A percentile compares a stretch with the other conserved stretches of the same genome.
These are phyloP conservation scores for Hirtodrosophila cameraria DNA, from an alignment of 2,888 invertebrate species.

Conservation along the genomic window DNA sequence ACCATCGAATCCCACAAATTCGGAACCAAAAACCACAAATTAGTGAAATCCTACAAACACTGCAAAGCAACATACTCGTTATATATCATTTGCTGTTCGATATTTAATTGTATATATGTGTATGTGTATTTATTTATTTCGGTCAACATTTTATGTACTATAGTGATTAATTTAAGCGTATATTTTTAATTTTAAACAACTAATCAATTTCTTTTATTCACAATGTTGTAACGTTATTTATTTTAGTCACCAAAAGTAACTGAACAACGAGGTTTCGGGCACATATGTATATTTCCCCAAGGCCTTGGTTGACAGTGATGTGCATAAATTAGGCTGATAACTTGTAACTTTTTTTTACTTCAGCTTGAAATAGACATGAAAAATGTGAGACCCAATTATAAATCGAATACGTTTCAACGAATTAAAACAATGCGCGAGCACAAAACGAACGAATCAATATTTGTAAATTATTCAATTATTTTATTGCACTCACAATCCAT, in stretches of 20 bases:
- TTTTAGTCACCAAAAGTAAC: neutral
- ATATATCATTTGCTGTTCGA: neutral
- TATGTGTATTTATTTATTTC: conserved; percentile 2
- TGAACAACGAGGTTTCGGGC: too few species aligned
- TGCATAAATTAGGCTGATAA: too few species aligned
- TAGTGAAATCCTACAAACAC: neutral
- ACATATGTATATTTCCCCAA: too few species aligned
- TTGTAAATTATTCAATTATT: neutral
- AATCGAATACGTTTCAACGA: too few species aligned
- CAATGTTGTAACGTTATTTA: neutral
- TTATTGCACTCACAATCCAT: conserved; percentile 1
- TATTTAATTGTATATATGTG: conserved; percentile 10
- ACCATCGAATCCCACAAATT: neutral
- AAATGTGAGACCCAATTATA: too few species aligned
- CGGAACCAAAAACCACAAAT: neutral
- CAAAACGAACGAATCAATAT: conserved; percentile 1
- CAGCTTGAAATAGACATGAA: conserved; percentile 3
- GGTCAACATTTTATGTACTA: neutral
- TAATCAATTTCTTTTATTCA: neutral
- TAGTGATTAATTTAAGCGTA: conserved; percentile 1
- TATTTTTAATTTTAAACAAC: neutral
- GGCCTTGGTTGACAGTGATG: too few species aligned
- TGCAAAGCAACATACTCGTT: neutral
- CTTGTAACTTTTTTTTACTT: too few species aligned
- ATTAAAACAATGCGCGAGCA: too few species aligned